Percentiles rank a stretch among this genome's conserved stretches.
Conservation (phyloP, 1,140 invertebrate species). For the Eulimnadia texana region DNA sequence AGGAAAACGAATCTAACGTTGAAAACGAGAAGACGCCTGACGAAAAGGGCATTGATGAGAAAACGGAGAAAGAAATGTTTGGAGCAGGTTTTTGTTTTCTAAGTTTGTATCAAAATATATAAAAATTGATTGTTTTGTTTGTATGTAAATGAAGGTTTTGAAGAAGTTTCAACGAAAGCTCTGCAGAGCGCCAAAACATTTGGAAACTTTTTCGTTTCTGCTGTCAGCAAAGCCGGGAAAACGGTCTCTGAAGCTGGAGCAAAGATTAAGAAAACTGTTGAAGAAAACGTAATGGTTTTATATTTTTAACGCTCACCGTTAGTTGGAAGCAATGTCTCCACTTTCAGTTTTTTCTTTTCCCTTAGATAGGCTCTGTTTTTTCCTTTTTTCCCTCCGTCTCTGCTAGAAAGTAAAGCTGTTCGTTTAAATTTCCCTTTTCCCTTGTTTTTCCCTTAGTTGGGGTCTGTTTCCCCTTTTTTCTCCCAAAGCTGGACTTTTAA, state of each 20-base stretch:
- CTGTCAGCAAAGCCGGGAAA: slow-evolving; percentile 74
- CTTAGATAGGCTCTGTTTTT: too few relatives aligned
- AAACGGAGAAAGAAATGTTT: slow-evolving; percentile 1
- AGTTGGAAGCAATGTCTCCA: too few relatives aligned
- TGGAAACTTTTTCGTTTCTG: slow-evolving; percentile 78
- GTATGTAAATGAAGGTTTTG: slow-evolving; percentile 20
- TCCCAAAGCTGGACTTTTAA: too few relatives aligned
- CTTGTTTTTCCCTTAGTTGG: too few relatives aligned
- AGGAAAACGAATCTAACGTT: slow-evolving; percentile 50
- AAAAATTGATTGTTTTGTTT: slow-evolving; percentile 6
- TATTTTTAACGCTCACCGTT: slow-evolving; percentile 8
- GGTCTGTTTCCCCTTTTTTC: too few relatives aligned
- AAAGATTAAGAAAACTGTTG: slow-evolving; percentile 88
- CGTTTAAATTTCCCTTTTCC: too few relatives aligned
- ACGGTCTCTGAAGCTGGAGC: slow-evolving; percentile 59
- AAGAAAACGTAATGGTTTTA: slow-evolving; percentile 65
- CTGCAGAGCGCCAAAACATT: slow-evolving; percentile 63
- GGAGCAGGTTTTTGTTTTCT: slow-evolving; percentile 1
- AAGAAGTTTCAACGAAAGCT: slow-evolving; percentile 70
- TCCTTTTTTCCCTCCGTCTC: too few relatives aligned
- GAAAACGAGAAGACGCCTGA: slow-evolving; percentile 57
- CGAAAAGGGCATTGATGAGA: slow-evolving; percentile 31
- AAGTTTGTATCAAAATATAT: neutral
- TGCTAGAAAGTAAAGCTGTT: too few relatives aligned
- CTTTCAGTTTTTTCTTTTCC: too few relatives aligned